A percentile compares a stretch with the other conserved stretches of the same genome.
These are phyloP conservation scores for Papilio protenor DNA, from an alignment of 2,888 invertebrate genomes.

Conservation along the genomic window DNA sequence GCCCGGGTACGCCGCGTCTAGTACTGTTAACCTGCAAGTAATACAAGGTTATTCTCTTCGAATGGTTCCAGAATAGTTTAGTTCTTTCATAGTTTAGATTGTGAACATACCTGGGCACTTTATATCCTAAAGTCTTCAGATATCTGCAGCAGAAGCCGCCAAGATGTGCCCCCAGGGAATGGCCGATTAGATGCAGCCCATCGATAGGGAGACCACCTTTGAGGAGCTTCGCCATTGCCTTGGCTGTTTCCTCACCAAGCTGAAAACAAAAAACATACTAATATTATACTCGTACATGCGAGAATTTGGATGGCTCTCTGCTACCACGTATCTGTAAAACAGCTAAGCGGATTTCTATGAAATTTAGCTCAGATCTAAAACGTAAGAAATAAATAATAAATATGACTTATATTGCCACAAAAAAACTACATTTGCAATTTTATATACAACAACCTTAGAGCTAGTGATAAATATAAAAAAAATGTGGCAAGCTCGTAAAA, in stretches of 20 bases:
- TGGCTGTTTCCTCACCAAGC: conserved; percentile 73
- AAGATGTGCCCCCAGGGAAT: conserved; percentile 84
- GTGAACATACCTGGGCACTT: conserved; percentile 58
- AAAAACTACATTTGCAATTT: too few species aligned
- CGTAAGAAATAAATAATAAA: too few species aligned
- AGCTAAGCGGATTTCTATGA: too few species aligned
- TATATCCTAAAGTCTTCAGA: conserved; percentile 59
- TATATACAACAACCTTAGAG: too few species aligned
- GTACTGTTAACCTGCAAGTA: conserved; percentile 57
- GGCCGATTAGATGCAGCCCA: conserved; percentile 81
- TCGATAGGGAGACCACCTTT: conserved; percentile 75
- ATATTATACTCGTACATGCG: too few species aligned
- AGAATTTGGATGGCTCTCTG: too few species aligned
- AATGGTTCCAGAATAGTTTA: background rate
- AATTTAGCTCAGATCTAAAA: too few species aligned
- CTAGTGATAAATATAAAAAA: too few species aligned
- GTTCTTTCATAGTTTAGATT: background rate
- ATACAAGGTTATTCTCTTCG: background rate
- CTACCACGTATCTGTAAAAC: too few species aligned
- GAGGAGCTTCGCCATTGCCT: conserved; percentile 75
- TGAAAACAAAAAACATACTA: conserved; percentile 47
- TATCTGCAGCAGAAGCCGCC: conserved; percentile 80
- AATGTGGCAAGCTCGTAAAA: too few species aligned
- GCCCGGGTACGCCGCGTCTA: conserved; percentile 80
- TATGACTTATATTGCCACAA: too few species aligned